phyloP scores from a whole-genome alignment of 2,113 vertebrate genomes.

The rat (Rattus norvegicus) region GRCr8 NC_086025.1:117623501-117624000 shows the following conservation, averaged over 20 bases:
- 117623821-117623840: not conserved
- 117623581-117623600: too few species aligned
- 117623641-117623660: not conserved
- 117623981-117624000: not conserved
- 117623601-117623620: too few species aligned
- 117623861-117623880: rapidly evolving
- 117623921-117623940: not conserved
- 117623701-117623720: not conserved
- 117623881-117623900: rapidly evolving
- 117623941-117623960: not conserved
- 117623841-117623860: not conserved
- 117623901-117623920: not conserved
- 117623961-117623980: not conserved
- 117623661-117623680: not conserved
- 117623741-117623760: not conserved
- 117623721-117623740: not conserved
- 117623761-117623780: not conserved
- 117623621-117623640: too few species aligned
- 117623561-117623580: too few species aligned
- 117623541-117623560: not conserved
- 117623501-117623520: too few species aligned
- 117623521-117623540: too few species aligned
- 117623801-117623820: too few species aligned
- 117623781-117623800: not conserved
- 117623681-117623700: not conserved